A percentile compares a stretch with the other conserved stretches of the same genome.
These are phyloP conservation scores for Xiphorhynchus elegans DNA, from an alignment of 2,113 vertebrate species.

Conservation along the genomic window DNA sequence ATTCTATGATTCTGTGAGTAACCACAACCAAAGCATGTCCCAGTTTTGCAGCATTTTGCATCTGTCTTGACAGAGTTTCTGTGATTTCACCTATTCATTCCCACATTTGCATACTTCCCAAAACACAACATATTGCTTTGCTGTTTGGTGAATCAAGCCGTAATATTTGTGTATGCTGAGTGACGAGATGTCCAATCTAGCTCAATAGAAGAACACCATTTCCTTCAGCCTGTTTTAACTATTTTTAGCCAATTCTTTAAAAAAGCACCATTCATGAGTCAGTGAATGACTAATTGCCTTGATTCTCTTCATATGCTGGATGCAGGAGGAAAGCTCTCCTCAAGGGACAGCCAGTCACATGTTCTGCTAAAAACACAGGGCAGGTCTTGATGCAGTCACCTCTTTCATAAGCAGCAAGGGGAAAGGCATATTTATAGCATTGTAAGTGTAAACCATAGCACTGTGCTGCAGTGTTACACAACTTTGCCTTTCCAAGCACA, in stretches of 20 bases:
- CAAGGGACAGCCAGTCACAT: constrained; percentile 24
- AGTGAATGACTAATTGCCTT: constrained; percentile 31
- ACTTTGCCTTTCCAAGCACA: background rate
- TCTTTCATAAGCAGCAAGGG: constrained; percentile 52
- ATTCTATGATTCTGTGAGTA: background rate
- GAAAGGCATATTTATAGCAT: constrained; percentile 62
- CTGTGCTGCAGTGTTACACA: constrained; percentile 66
- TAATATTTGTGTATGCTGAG: background rate
- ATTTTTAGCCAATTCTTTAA: constrained; percentile 40
- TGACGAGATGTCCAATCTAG: background rate
- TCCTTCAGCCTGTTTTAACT: background rate
- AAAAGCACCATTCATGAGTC: constrained; percentile 32
- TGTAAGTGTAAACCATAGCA: constrained; percentile 48
- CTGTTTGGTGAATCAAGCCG: background rate
- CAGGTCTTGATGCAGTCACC: constrained; percentile 45
- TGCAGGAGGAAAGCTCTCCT: background rate
- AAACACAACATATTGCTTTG: background rate
- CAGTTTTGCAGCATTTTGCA: background rate
- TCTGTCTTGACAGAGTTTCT: background rate
- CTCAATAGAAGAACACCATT: background rate
- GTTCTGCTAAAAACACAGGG: constrained; percentile 39
- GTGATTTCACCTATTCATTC: background rate
- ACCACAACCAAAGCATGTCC: fast-evolving
- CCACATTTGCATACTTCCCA: background rate
- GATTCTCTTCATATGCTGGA: background rate